Base-by-base conservation (phyloP, 2,888 invertebrate genomes). In the Diarsia dahlii region DNA sequence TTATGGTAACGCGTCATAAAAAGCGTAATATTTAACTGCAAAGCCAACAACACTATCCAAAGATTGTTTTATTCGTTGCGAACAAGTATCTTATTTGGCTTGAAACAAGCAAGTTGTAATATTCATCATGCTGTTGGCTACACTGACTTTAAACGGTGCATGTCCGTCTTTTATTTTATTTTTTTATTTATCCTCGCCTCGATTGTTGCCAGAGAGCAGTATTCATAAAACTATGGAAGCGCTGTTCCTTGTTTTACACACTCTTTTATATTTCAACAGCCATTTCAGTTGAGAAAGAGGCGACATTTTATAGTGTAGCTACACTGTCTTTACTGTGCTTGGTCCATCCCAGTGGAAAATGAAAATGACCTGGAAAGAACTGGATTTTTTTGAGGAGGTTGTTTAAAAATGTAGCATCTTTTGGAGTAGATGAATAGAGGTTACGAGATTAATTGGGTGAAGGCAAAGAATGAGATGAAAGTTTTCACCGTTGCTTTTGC, bases 51-150 rank as follows among this genome's bases (percentile, higher is more conserved):
- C 87, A 88, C 85, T 84, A 86, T 88, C 76, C 85, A 89, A 88
- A 84, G 89, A 90, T 90, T 90, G 90, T 90, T 90, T 90, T 90
- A 90, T 91, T 91, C 69, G 88, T 87, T 84, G 78, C 81, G 67
- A 85, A 91, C 90, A 89, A 90, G 80, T 85, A 87, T 89, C 86
- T 87, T 91, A 93, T 93, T 95, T 95, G 93, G 94, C 94, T 85
- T 85, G 87, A 87, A 88, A 86, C 90, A 87, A 90, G 91, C 93
- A 87, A 92, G 91, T 92, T 95, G 94, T 92, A 94, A 95, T 95
- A 95, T 95, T 94, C 94, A 95, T 95, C 94, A 95, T 94, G 90
- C 89, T 91, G 92, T 92, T 94, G 93, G 94, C 94, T 92, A 91
- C 91, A 89, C 91, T 92, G 92, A 94, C 94, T 94, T 94, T 94